Base-by-base conservation (phyloP, 53 echinoderm and acorn worm species). In the Astropecten irregularis region DNA sequence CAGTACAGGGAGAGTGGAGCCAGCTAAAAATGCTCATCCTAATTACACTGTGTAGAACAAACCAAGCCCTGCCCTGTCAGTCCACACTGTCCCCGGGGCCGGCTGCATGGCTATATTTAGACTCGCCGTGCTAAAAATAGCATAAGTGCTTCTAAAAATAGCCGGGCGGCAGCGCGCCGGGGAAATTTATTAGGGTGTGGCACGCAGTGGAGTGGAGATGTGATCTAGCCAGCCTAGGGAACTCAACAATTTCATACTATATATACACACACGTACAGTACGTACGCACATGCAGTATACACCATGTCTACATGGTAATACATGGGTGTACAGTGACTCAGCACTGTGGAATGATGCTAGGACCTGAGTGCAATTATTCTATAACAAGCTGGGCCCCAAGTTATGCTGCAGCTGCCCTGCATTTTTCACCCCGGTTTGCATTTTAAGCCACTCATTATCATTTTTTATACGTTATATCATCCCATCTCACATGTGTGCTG, bases 161-260 rank as follows among this genome's bases (percentile, higher is more conserved):
- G 62, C 79, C 9, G 42, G 49, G 61, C 61, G 33, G 61, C 79
- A n/a, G n/a, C n/a, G n/a, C n/a, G n/a, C 61, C 32, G 79, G 61
- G 61, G 62, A 62, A 79, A 79, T 79, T 68, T 59, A 62, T 79
- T 79, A 79, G 79, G 79, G 79, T 79, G 79, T 79, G 79, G 79
- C 79, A 59, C 47, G 62, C 62, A 5, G 47, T 27, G 49, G 23
- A 7, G 26, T 56, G 57, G 79, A 62, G 79, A 79, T 42, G 44
- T 61, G 74, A 79, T 60, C 79, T 79, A 3, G 79, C 62, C 28
- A 38, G 58, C 57, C 58, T n/a, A 15, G 76, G 42, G 76, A 76
- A 37, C 36, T 3, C 14, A 60, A 60, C 25, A 63, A 63, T 27
- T 63, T 63, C 63, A 63, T 63, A 29, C 63, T 63, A 29, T 8